Conservation (phyloP, 2,113 vertebrate genomes). For the Tragelaphus imberbis region DNA sequence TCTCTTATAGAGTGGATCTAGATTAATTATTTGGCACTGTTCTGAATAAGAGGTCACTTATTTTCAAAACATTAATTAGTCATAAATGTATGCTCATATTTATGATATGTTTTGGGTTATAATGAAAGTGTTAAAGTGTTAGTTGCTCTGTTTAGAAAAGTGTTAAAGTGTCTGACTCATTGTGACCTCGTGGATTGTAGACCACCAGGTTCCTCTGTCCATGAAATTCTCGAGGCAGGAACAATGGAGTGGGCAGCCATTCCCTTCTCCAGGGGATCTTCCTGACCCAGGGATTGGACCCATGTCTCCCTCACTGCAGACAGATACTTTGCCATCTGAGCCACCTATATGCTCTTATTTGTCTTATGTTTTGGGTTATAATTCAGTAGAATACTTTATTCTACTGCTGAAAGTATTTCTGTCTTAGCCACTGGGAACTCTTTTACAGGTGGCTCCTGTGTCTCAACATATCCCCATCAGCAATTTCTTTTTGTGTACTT, state of each 20-base stretch:
- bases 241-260: not conserved
- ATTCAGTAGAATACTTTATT: not conserved
- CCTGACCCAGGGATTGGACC: not conserved
- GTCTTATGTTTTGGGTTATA: not conserved
- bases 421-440: not conserved
- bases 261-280: not conserved
- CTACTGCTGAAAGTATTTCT: not conserved
- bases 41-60: not conserved
- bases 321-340: not conserved
- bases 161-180: not conserved
- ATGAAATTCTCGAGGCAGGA: not conserved
- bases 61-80: not conserved
- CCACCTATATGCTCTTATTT: not conserved
- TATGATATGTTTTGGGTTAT: not conserved
- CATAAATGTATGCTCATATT: not conserved
- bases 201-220: not conserved
- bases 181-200: not conserved
- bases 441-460: not conserved
- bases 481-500: not conserved
- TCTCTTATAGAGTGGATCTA: not conserved
- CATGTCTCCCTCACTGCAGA: not conserved
- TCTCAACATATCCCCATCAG: not conserved
- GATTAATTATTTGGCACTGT: not conserved
- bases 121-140: not conserved
- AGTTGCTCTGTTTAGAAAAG: not conserved